Evolutionary conservation across 2,888 invertebrate genomes (phyloP), one percentile per base, ranked within the genome.

Genomic region (Callyntrura guangdongensis): DNA sequence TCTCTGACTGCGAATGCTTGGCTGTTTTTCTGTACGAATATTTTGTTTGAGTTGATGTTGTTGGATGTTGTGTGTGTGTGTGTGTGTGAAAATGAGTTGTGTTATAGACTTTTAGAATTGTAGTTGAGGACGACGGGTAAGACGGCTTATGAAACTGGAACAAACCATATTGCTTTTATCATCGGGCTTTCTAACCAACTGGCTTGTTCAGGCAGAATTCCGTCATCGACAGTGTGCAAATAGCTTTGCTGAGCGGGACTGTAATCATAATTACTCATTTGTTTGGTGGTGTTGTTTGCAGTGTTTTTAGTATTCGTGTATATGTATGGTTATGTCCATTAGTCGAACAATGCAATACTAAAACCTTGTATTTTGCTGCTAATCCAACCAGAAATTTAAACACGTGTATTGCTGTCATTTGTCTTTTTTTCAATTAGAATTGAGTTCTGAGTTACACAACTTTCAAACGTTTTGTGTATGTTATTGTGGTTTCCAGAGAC

Each of bases 401-500:
- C 6, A 36, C 6, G 6, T 36, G 6, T 36, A 36, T 6, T 6
- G 36, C 2, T 36, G 36, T 6, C 36, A 36, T 36, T 36, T 36
- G n/a, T 36, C 3, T 2, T 36, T 36, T 36, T 36, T 4, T 6
- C 36, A 36, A 36, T 36, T 36, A 6, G 36, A 36, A 36, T 6
- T 2, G 36, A 36, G 36, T 36, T 36, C 36, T 6, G 36, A 36
- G 3, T 36, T 36, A 69, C 67, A 14, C 6, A 0, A 69, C 14
- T 69, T 64, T 79, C 56, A 27, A 59, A 27, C 20, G 56, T 81
- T 56, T 20, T 6, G 27, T 27, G 17, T 59, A 0, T 77, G 53
- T 79, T 90, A 22, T 90, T 89, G 82, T 87, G 74, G 79, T 88
- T 93, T 93, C n/a, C 90, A 92, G 91, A 89, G 69, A 86, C 90